Conservation (phyloP, 2,888 invertebrate species). For the Microplitis deprimator region DNA sequence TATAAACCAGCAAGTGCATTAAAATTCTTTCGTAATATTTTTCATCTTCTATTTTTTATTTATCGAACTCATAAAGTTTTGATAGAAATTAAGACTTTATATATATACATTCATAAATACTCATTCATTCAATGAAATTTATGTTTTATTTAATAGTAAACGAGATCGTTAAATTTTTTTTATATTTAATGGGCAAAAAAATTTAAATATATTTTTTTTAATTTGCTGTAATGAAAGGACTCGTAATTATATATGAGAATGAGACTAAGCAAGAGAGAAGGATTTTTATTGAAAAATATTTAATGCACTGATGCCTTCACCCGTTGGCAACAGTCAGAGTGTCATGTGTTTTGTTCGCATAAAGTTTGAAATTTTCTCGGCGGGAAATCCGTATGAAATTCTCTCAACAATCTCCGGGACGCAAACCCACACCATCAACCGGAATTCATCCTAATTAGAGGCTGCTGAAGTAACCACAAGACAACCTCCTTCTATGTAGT, state of each 20-base stretch:
- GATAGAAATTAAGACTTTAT: conserved; percentile 6
- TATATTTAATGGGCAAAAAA: too few species aligned
- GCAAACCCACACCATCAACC: conserved; percentile 15
- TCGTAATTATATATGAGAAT: too few species aligned
- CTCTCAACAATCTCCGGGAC: conserved; percentile 39
- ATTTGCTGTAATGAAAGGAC: too few species aligned
- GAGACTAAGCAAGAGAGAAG: too few species aligned
- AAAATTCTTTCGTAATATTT: conserved; percentile 6
- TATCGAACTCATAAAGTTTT: conserved; percentile 16
- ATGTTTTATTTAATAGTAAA: neutral
- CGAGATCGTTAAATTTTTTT: too few species aligned
- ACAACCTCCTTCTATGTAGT: conserved; percentile 24
- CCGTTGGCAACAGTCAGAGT: neutral
- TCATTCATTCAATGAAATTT: neutral
- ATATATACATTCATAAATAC: neutral
- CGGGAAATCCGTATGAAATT: conserved; percentile 23
- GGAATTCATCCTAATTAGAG: conserved; percentile 44
- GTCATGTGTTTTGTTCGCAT: neutral
- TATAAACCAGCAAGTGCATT: neutral
- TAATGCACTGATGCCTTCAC: too few species aligned
- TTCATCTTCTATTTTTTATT: neutral
- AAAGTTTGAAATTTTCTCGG: neutral
- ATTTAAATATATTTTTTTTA: too few species aligned
- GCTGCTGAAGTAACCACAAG: conserved; percentile 25
- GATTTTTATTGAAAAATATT: too few species aligned